Evolutionary conservation across 1,140 invertebrate species (phyloP).

Genomic region (Drosophila chauvacae): DNA sequence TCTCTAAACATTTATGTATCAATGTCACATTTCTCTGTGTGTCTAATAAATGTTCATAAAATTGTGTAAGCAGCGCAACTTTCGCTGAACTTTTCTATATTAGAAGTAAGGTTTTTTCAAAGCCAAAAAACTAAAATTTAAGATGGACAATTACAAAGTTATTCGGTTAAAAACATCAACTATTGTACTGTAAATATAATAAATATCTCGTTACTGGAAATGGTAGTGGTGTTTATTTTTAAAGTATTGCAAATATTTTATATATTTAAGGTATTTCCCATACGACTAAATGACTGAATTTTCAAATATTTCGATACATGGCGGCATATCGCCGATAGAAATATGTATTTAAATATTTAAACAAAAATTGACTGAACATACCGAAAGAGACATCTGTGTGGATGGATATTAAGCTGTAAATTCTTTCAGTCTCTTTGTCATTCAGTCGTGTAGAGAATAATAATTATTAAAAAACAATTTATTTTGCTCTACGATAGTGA

Average conservation of each 20-base stretch:
- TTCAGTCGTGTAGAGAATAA: too few relatives aligned
- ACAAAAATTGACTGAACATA: too few relatives aligned
- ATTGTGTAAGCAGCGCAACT: background rate
- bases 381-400: too few relatives aligned
- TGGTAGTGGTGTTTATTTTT: background rate
- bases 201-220: background rate
- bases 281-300: too few relatives aligned
- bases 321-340: too few relatives aligned
- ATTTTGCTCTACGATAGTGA: background rate
- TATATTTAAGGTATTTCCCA: background rate
- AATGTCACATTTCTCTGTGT: background rate
- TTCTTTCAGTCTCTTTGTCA: too few relatives aligned
- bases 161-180: background rate
- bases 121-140: background rate
- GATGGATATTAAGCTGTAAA: too few relatives aligned
- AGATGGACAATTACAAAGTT: background rate
- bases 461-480: too few relatives aligned
- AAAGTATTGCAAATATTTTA: too few relatives aligned
- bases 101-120: background rate
- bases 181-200: slow-evolving; percentile 1
- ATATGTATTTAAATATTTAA: too few relatives aligned
- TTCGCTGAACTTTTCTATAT: background rate
- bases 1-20: background rate
- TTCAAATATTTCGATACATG: too few relatives aligned
- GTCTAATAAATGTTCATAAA: background rate